Percentiles rank a stretch among this genome's conserved stretches.
These are phyloP conservation scores for Chorisops tibialis DNA, from an alignment of 2,888 invertebrate genomes.

Conservation along the genomic window DNA sequence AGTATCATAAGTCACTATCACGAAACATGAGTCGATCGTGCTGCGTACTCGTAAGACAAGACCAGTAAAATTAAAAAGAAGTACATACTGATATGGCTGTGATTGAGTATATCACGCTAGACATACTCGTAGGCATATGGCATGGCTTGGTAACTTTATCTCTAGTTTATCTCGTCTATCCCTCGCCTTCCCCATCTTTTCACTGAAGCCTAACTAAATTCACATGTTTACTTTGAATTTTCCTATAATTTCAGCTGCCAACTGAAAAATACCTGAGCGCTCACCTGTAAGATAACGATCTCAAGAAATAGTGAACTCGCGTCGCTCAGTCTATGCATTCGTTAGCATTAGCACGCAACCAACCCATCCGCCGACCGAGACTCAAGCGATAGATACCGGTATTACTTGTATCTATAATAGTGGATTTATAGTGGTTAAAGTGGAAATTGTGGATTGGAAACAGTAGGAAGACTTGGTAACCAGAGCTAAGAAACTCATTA, in stretches of 20 bases:
- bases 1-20: too few relatives aligned
- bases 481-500: not conserved
- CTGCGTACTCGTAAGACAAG: too few relatives aligned
- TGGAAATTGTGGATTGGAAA: not conserved
- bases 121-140: too few relatives aligned
- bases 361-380: not conserved
- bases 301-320: conserved; percentile 13
- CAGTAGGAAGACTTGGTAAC: not conserved
- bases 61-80: not conserved
- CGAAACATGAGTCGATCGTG: too few relatives aligned
- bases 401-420: not conserved
- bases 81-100: not conserved
- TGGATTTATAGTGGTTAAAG: not conserved
- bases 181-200: too few relatives aligned
- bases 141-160: too few relatives aligned
- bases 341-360: conserved; percentile 14
- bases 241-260: conserved; percentile 20
- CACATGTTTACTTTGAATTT: conserved; percentile 13
- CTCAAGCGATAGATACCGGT: conserved; percentile 18
- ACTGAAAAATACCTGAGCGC: not conserved
- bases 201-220: not conserved
- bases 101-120: not conserved
- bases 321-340: conserved; percentile 19
- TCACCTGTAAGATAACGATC: conserved; percentile 23
- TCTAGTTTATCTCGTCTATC: too few relatives aligned